Percentiles rank a stretch among this genome's conserved stretches.
Conservation (phyloP, 2,888 invertebrate genomes). For the Polyommatus icarus region DNA sequence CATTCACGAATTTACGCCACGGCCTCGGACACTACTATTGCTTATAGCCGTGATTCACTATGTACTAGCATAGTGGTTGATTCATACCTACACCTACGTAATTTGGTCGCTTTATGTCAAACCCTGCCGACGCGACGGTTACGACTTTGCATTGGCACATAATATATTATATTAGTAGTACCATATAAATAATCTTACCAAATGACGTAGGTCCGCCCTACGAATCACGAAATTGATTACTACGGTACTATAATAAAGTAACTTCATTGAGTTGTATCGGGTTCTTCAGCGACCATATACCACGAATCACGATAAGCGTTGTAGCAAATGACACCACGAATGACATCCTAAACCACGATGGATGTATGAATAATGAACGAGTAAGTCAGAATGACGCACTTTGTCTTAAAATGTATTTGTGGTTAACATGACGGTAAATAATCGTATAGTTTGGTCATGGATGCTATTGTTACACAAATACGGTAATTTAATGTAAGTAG, state of each 20-base stretch:
- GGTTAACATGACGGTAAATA: background rate
- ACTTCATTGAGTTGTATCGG: too few species aligned
- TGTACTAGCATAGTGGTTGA: background rate
- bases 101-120: too few species aligned
- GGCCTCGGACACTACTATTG: constrained; percentile 53
- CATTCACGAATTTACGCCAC: constrained; percentile 71
- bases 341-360: too few species aligned
- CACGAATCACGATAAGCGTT: background rate
- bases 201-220: too few species aligned
- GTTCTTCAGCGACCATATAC: background rate
- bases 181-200: background rate
- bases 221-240: too few species aligned
- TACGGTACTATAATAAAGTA: too few species aligned
- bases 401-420: background rate
- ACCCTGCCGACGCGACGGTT: background rate
- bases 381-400: background rate
- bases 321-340: too few species aligned
- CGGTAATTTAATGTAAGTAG: background rate
- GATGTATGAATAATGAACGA: background rate
- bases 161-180: too few species aligned
- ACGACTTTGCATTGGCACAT: background rate
- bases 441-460: background rate
- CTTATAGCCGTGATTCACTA: constrained; percentile 36
- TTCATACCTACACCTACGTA: background rate
- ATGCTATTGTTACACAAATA: background rate